Evolutionary conservation across 2,113 vertebrate genomes (phyloP).

Genomic region (Muntiacus reevesi): DNA sequence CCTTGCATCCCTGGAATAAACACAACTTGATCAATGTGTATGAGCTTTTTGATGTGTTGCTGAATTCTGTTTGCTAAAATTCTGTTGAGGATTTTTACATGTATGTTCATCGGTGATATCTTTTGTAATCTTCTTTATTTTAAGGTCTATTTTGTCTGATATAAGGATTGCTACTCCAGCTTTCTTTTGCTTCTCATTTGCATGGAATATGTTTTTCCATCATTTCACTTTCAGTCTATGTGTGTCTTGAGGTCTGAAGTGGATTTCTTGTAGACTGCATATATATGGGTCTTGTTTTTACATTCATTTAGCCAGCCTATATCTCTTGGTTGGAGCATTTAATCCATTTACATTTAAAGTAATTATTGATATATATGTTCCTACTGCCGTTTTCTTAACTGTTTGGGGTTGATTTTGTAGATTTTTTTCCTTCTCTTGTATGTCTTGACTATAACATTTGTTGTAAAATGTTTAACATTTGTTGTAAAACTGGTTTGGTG

Average conservation of each 20-base stretch:
- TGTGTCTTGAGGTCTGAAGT: neutral
- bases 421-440: neutral
- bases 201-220: neutral
- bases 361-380: neutral
- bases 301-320: neutral
- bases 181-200: neutral
- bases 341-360: neutral
- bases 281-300: neutral
- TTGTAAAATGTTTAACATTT: neutral
- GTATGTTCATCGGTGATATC: neutral
- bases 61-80: too few relatives aligned
- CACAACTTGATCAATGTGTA: too few relatives aligned
- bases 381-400: neutral
- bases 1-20: too few relatives aligned
- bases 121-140: neutral
- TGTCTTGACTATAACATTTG: neutral
- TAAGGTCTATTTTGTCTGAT: neutral
- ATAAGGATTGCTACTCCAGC: neutral
- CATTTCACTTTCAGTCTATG: neutral
- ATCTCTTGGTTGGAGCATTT: neutral
- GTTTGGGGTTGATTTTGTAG: neutral
- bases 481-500: neutral
- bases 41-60: too few relatives aligned
- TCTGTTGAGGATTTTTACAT: too few relatives aligned
- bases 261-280: neutral